A percentile compares a stretch with the other conserved stretches of the same genome.
Evolutionary conservation across 2,113 vertebrate species (phyloP).

Genomic region (Rhabdornis inornatus): DNA sequence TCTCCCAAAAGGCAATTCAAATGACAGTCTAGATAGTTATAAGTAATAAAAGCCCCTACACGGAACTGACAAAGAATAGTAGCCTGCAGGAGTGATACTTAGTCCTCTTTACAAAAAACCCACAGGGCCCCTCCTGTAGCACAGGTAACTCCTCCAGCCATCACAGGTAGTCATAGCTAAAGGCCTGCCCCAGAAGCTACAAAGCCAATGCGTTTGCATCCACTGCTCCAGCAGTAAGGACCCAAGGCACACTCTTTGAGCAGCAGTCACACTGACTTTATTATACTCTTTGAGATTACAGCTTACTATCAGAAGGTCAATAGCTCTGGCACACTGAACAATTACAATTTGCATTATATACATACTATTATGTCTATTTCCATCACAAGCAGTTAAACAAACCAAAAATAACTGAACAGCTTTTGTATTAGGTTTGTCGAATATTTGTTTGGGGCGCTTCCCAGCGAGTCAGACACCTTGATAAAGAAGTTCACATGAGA

Average conservation of each 20-base stretch:
- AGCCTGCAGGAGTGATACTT: background rate
- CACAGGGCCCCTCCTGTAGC: background rate
- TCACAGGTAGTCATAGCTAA: background rate
- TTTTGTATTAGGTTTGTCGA: background rate
- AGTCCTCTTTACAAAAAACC: background rate
- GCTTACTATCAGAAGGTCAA: background rate
- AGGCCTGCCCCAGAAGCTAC: background rate
- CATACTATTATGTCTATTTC: background rate
- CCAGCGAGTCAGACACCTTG: background rate
- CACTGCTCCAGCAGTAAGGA: background rate
- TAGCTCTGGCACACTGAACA: background rate
- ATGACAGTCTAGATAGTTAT: background rate
- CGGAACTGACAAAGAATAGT: background rate
- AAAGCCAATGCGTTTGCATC: background rate
- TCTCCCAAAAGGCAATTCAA: background rate
- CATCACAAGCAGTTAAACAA: background rate
- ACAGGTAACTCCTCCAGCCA: background rate
- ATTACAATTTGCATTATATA: background rate
- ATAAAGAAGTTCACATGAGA: background rate
- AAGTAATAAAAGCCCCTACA: background rate
- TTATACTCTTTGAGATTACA: background rate
- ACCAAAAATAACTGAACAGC: background rate
- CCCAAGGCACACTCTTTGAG: background rate
- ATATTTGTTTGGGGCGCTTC: background rate
- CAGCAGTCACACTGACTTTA: background rate